These are phyloP conservation scores for Chondrilla cf. caribensis DNA, from an alignment of 37 sponge, comb jelly and placozoan genomes.

Conservation along the genomic window DNA sequence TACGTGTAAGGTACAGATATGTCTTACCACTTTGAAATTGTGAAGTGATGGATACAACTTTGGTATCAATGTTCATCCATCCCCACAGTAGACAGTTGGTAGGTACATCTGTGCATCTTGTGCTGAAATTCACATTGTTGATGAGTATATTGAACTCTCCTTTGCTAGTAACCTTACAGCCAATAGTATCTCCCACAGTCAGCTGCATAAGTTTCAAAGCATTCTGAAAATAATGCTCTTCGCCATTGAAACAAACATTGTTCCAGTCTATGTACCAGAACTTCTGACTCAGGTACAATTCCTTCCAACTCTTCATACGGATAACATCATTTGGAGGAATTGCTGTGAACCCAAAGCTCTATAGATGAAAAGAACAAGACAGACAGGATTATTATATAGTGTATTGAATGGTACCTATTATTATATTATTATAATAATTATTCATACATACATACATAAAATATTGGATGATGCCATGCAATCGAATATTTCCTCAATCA, in stretches of 20 bases:
- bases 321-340: not conserved
- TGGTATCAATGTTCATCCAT: not conserved
- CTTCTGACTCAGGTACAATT: not conserved
- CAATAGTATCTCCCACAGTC: not conserved
- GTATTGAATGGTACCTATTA: not conserved
- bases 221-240: not conserved
- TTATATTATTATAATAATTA: not conserved
- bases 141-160: not conserved
- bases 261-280: not conserved
- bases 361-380: not conserved
- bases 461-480: too few species aligned
- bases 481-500: too few species aligned
- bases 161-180: not conserved
- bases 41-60: not conserved
- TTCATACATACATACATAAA: not conserved
- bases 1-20: too few species aligned
- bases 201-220: not conserved
- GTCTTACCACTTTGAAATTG: not conserved
- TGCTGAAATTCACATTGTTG: not conserved
- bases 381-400: not conserved
- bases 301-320: not conserved
- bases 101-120: not conserved
- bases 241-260: not conserved
- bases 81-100: conserved; percentile 2
- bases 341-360: conserved; percentile 19